Percentiles rank a stretch among this genome's conserved stretches.
Conservation (phyloP, 2,888 invertebrate genomes). For the Catocala sponsa region DNA sequence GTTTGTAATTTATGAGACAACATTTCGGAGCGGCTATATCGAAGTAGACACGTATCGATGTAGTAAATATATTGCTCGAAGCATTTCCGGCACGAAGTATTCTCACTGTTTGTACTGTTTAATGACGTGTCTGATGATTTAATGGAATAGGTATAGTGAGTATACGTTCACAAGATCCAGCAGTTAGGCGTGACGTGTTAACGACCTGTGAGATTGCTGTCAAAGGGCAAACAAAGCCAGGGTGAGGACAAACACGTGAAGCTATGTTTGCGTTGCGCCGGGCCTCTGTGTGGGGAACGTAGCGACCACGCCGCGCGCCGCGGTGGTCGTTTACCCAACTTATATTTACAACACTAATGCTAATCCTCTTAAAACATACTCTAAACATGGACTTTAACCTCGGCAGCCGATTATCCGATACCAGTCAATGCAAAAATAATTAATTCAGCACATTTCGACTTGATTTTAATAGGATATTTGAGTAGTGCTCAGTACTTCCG, state of each 20-base stretch:
- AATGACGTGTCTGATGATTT: constrained; percentile 70
- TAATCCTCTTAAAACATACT: constrained; percentile 25
- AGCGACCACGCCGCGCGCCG: constrained; percentile 60
- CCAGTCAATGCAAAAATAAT: not conserved
- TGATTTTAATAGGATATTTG: too few relatives aligned
- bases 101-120: constrained; percentile 55
- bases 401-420: not conserved
- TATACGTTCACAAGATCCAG: constrained; percentile 58
- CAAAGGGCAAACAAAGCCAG: constrained; percentile 81
- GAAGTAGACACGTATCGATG: not conserved
- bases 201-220: constrained; percentile 87
- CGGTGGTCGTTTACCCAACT: constrained; percentile 65
- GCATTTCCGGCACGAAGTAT: not conserved
- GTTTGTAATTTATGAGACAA: constrained; percentile 38
- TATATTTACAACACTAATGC: constrained; percentile 24
- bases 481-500: too few relatives aligned
- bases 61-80: not conserved
- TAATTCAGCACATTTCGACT: not conserved
- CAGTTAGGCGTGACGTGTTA: constrained; percentile 82
- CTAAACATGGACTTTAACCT: constrained; percentile 6
- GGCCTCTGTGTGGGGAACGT: constrained; percentile 72
- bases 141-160: constrained; percentile 57
- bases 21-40: constrained; percentile 4
- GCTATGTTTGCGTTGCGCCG: constrained; percentile 67
- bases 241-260: constrained; percentile 69